Percentiles rank a stretch among this genome's conserved stretches.
Evolutionary conservation across 2,888 invertebrate genomes (phyloP).

Genomic region (Sturmia bella): DNA sequence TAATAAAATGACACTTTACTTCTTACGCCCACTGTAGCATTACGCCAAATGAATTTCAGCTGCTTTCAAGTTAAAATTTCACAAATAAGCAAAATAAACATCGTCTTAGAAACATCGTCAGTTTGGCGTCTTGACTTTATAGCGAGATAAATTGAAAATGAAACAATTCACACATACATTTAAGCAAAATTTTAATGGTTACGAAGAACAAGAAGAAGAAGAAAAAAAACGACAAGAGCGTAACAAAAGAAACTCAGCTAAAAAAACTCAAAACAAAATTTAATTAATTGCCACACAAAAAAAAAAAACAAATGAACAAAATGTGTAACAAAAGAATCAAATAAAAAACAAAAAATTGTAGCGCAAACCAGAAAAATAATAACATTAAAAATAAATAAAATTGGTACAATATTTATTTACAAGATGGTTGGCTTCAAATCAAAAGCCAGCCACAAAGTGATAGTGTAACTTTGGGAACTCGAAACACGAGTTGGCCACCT

Average conservation of each 20-base stretch:
- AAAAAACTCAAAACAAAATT: conserved; percentile 38
- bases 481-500: too few relatives aligned
- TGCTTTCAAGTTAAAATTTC: conserved; percentile 40
- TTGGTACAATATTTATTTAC: conserved; percentile 1
- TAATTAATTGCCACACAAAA: conserved; percentile 43
- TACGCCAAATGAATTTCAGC: conserved; percentile 8
- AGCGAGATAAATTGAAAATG: conserved; percentile 39
- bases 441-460: background rate
- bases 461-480: background rate
- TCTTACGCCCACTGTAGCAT: conserved; percentile 17
- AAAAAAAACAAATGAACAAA: conserved; percentile 28
- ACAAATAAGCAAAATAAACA: conserved; percentile 30
- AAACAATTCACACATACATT: conserved; percentile 34
- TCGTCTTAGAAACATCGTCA: conserved; percentile 32
- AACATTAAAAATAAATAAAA: background rate
- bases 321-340: conserved; percentile 3
- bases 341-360: background rate
- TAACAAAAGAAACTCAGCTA: conserved; percentile 9
- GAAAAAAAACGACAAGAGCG: background rate
- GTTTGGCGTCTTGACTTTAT: conserved; percentile 58
- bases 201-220: conserved; percentile 5
- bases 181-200: conserved; percentile 10
- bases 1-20: background rate
- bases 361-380: background rate
- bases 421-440: background rate